phyloP scores from a whole-genome alignment of 2,113 vertebrate genomes.

The Hemiprocne comata region DNA sequence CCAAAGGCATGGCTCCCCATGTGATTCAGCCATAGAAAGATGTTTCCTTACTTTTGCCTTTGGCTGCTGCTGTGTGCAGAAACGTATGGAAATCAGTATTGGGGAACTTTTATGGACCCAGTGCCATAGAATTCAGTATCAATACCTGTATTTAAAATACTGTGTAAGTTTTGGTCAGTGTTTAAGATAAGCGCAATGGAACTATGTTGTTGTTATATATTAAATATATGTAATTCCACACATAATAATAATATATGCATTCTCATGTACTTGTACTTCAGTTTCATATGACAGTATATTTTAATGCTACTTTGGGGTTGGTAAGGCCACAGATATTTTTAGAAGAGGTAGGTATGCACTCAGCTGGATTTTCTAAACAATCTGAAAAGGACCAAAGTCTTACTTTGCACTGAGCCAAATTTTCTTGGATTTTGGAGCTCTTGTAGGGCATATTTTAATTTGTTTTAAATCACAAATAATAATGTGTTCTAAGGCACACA shows the following conservation, averaged over 20 bases:
- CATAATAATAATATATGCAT: not conserved
- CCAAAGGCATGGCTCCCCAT: not conserved
- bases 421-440: not conserved
- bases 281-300: not conserved
- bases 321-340: not conserved
- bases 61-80: not conserved
- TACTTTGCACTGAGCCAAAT: not conserved
- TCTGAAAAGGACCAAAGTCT: not conserved
- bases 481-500: not conserved
- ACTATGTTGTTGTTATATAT: not conserved
- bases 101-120: not conserved
- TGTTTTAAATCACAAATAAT: not conserved
- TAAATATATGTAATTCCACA: not conserved
- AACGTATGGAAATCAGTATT: not conserved
- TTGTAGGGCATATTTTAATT: not conserved
- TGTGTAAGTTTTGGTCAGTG: not conserved
- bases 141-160: not conserved
- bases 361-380: not conserved
- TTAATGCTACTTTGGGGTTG: not conserved
- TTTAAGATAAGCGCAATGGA: not conserved
- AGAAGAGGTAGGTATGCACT: not conserved
- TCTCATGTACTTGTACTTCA: not conserved
- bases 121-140: not conserved
- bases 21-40: not conserved
- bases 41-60: not conserved